Percentiles rank a stretch among this genome's conserved stretches.
Conservation (phyloP, 2,113 vertebrate genomes). For the Trichomycterus rosablanca region DNA sequence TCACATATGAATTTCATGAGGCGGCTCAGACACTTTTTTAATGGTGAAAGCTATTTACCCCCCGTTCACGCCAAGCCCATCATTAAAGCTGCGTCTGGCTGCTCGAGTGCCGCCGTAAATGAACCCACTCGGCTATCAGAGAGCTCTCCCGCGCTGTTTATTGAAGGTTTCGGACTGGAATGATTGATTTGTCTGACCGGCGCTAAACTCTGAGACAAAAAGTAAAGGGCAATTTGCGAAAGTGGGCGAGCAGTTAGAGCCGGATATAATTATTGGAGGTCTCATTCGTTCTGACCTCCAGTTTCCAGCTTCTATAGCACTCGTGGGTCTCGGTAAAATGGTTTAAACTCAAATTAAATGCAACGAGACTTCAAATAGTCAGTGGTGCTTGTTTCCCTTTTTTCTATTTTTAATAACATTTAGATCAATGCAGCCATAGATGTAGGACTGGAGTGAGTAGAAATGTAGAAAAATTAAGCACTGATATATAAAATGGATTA, state of each 20-base stretch:
- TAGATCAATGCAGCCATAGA: too few relatives aligned
- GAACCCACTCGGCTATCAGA: constrained; percentile 3
- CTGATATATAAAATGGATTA: too few relatives aligned
- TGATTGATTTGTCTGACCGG: constrained; percentile 3
- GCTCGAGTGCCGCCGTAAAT: constrained; percentile 6
- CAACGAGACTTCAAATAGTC: too few relatives aligned
- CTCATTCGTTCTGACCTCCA: not conserved
- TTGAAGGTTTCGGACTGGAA: not conserved
- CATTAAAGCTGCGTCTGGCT: constrained; percentile 1
- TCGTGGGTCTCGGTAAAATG: too few relatives aligned
- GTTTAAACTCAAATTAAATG: too few relatives aligned
- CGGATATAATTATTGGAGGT: not conserved
- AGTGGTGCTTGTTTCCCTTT: too few relatives aligned
- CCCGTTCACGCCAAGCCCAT: not conserved
- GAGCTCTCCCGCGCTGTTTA: not conserved
- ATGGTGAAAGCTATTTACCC: constrained; percentile 8
- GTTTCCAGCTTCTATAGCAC: not conserved
- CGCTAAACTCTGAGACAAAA: not conserved
- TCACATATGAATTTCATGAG: too few relatives aligned
- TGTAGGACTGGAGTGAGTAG: too few relatives aligned
- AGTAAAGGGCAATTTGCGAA: not conserved
- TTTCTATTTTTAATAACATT: too few relatives aligned
- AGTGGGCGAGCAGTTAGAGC: not conserved
- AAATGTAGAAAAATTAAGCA: too few relatives aligned
- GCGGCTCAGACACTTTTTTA: too few relatives aligned